phyloP scores from a whole-genome alignment of 2,888 invertebrate genomes.

The Pinctada fucata region DNA sequence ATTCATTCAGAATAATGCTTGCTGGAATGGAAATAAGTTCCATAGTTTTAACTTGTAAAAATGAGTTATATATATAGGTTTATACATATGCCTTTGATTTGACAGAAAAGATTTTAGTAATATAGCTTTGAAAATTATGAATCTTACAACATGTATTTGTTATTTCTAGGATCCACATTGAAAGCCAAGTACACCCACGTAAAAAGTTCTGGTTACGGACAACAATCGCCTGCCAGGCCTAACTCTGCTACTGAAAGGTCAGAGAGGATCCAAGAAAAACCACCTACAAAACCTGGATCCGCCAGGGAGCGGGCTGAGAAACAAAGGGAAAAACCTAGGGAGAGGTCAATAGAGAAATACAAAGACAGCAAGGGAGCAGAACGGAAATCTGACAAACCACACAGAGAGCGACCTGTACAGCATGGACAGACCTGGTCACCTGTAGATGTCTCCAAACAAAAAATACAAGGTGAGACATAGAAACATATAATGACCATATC shows the following conservation, averaged over 20 bases:
- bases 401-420: neutral
- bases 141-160: too few relatives aligned
- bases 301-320: constrained; percentile 7
- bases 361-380: constrained; percentile 1
- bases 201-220: constrained; percentile 70
- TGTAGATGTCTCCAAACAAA: constrained; percentile 56
- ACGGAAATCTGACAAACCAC: neutral
- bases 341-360: neutral
- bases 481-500: too few relatives aligned
- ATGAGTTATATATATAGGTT: too few relatives aligned
- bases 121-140: too few relatives aligned
- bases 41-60: too few relatives aligned
- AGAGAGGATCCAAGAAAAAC: constrained; percentile 6
- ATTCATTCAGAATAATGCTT: too few relatives aligned
- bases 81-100: too few relatives aligned
- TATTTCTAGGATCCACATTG: constrained; percentile 37
- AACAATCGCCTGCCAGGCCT: constrained; percentile 40
- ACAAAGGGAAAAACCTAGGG: neutral
- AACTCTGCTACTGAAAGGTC: constrained; percentile 26
- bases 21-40: too few relatives aligned
- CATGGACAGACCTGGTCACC: constrained; percentile 53
- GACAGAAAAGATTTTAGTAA: too few relatives aligned
- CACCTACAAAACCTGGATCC: constrained; percentile 12
- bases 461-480: constrained; percentile 48
- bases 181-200: constrained; percentile 57